These are phyloP conservation scores for Tholera decimalis DNA, from an alignment of 2,888 invertebrate species.

Conservation along the genomic window DNA sequence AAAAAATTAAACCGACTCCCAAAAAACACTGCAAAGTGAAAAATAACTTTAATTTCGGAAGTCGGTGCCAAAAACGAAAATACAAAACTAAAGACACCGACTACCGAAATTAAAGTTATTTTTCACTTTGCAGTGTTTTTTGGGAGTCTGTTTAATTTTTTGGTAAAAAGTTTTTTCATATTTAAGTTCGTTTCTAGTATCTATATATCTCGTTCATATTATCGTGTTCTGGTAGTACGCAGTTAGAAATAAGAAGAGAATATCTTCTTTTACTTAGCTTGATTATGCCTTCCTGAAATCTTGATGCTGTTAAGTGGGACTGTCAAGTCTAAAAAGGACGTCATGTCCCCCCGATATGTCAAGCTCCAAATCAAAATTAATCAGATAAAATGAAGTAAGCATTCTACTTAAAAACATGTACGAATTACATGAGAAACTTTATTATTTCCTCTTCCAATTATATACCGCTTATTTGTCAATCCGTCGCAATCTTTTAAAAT, in stretches of 20 bases:
- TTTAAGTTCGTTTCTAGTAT: background rate
- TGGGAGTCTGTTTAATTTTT: too few species aligned
- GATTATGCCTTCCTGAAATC: background rate
- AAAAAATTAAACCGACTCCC: too few species aligned
- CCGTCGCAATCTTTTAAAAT: constrained; percentile 64
- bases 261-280: background rate
- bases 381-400: constrained; percentile 37
- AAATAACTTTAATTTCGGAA: too few species aligned
- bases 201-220: background rate
- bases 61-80: too few species aligned
- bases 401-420: constrained; percentile 42
- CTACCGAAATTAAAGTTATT: too few species aligned
- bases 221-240: background rate
- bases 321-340: background rate
- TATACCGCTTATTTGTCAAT: constrained; percentile 63
- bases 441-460: constrained; percentile 64
- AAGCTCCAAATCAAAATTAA: constrained; percentile 42
- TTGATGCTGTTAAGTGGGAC: background rate
- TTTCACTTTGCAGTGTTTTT: too few species aligned
- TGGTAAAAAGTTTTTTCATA: too few species aligned
- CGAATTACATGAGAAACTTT: constrained; percentile 52
- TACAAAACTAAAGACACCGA: too few species aligned
- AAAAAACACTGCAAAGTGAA: too few species aligned
- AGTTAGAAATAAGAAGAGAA: background rate
- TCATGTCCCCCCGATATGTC: background rate